These are phyloP conservation scores for Enteromius thamalakanensis DNA, from an alignment of 2,797 vertebrate genomes.

Conservation along the genomic window DNA sequence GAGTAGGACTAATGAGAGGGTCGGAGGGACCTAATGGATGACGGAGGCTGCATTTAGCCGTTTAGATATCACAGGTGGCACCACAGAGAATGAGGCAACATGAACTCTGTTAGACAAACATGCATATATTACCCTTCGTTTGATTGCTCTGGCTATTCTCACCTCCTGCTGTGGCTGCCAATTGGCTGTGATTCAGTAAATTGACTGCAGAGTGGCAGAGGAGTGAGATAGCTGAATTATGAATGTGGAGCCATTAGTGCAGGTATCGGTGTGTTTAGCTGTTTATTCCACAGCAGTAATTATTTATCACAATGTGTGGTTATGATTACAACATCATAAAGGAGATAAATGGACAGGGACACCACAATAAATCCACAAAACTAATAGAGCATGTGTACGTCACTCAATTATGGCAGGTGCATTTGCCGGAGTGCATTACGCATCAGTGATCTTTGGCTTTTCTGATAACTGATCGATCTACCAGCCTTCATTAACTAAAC, in stretches of 20 bases:
- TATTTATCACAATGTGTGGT: constrained; percentile 61
- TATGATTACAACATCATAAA: constrained; percentile 57
- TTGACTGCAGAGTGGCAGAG: constrained; percentile 52
- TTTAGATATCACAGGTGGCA: constrained; percentile 56
- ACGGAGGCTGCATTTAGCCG: constrained; percentile 70
- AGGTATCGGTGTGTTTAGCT: constrained; percentile 58
- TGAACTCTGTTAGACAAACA: constrained; percentile 76
- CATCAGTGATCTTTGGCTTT: constrained; percentile 7
- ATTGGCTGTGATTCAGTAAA: constrained; percentile 65
- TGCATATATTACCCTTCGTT: constrained; percentile 79
- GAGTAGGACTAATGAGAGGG: constrained; percentile 81
- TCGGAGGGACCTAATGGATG: constrained; percentile 83
- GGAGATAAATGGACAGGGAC: constrained; percentile 59
- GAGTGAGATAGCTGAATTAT: constrained; percentile 70
- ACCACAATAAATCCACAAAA: constrained; percentile 53
- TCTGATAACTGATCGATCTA: constrained; percentile 30
- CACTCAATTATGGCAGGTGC: constrained; percentile 35
- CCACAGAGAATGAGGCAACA: constrained; percentile 53
- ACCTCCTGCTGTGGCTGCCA: constrained; percentile 60
- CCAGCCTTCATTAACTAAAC: constrained; percentile 22
- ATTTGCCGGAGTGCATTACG: constrained; percentile 35
- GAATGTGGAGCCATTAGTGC: constrained; percentile 75
- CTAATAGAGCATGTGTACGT: constrained; percentile 45
- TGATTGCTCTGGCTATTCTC: constrained; percentile 75
- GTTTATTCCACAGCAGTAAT: constrained; percentile 60